These are phyloP conservation scores for Cenopis cana DNA, from an alignment of 2,888 invertebrate genomes.

Conservation along the genomic window DNA sequence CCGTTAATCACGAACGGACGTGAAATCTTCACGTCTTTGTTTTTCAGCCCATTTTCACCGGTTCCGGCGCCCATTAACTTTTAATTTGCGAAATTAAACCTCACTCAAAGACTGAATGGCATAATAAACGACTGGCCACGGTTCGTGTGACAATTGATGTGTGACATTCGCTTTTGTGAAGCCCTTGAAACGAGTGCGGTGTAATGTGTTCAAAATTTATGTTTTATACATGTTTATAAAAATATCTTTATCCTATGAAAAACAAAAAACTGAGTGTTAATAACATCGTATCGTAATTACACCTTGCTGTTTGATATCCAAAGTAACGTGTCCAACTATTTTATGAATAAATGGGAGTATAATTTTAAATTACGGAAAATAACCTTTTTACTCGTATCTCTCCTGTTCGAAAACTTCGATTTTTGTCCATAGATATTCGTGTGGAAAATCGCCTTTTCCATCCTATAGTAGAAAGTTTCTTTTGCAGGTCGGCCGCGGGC, in stretches of 20 bases:
- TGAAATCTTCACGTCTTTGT: slow-evolving; percentile 30
- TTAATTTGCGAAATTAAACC: slow-evolving; percentile 43
- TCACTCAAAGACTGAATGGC: slow-evolving; percentile 39
- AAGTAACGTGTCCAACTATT: too few species aligned
- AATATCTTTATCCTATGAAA: not conserved
- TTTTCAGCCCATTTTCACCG: slow-evolving; percentile 17
- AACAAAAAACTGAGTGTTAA: too few species aligned
- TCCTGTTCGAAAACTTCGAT: too few species aligned
- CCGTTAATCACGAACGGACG: slow-evolving; percentile 27
- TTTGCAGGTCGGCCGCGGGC: too few species aligned
- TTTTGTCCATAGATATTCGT: too few species aligned
- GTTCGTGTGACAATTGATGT: slow-evolving; percentile 31
- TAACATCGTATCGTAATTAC: too few species aligned
- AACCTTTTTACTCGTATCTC: too few species aligned
- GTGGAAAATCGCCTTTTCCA: too few species aligned
- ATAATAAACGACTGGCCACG: slow-evolving; percentile 25
- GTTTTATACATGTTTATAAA: not conserved
- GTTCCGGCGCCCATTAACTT: slow-evolving; percentile 34
- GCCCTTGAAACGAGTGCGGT: slow-evolving; percentile 1
- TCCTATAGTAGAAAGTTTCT: too few species aligned
- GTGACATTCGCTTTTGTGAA: slow-evolving; percentile 30
- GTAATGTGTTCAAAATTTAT: not conserved
- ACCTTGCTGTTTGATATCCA: too few species aligned
- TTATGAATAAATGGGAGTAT: too few species aligned
- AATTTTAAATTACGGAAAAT: too few species aligned